These are phyloP conservation scores for Amiota mariae DNA, from an alignment of 2,888 invertebrate species.

Conservation along the genomic window DNA sequence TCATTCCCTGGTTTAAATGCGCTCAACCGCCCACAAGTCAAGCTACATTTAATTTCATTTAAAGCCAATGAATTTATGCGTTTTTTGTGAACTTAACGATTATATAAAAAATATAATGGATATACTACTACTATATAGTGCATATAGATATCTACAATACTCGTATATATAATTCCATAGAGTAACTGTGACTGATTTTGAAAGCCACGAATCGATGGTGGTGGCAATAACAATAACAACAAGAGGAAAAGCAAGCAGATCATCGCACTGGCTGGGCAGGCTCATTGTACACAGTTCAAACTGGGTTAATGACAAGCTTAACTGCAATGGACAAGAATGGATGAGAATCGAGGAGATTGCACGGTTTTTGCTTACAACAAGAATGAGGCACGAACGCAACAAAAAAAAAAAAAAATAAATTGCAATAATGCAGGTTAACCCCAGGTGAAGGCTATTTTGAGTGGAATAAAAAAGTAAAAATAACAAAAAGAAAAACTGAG, in stretches of 20 bases:
- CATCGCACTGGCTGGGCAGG: constrained; percentile 55
- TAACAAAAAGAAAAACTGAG: neutral
- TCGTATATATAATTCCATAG: constrained; percentile 63
- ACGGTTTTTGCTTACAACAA: constrained; percentile 41
- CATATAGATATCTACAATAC: too few relatives aligned
- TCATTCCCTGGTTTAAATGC: constrained; percentile 57
- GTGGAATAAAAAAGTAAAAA: too few relatives aligned
- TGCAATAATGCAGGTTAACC: constrained; percentile 19
- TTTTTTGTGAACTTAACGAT: neutral
- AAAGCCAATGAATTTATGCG: constrained; percentile 7
- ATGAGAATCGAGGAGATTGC: neutral
- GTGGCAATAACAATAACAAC: constrained; percentile 1
- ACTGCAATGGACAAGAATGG: constrained; percentile 56
- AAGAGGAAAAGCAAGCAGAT: neutral
- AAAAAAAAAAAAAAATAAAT: constrained; percentile 11
- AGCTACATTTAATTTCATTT: constrained; percentile 12
- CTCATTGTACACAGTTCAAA: constrained; percentile 49
- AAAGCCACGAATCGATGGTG: too few relatives aligned
- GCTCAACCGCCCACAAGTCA: constrained; percentile 20
- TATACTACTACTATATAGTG: too few relatives aligned
- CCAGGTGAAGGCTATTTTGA: constrained; percentile 10
- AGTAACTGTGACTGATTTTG: constrained; percentile 36
- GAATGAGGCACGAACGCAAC: constrained; percentile 39
- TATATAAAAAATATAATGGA: constrained; percentile 55
- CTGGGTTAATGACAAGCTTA: constrained; percentile 66